Percentiles rank a stretch among this genome's conserved stretches.
Conservation (phyloP, 2,113 vertebrate genomes). For the Drymodes brunneopygia region DNA sequence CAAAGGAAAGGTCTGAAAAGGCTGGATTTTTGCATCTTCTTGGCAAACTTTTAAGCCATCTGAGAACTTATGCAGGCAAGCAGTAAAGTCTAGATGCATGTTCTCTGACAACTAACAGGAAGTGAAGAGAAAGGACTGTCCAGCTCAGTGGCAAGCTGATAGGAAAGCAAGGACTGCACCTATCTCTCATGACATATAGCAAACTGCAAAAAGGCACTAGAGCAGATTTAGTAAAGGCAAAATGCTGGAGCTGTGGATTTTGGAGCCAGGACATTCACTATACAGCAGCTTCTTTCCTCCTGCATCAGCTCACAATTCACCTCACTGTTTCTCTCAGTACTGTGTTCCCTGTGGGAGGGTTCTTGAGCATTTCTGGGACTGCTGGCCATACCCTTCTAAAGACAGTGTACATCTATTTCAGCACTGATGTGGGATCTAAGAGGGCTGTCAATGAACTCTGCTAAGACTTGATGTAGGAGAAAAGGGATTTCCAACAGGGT, state of each 20-base stretch:
- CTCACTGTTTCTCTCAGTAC: not conserved
- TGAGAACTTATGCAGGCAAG: not conserved
- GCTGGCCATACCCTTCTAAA: not conserved
- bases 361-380: not conserved
- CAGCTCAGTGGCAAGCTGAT: not conserved
- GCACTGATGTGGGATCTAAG: not conserved
- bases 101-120: not conserved
- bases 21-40: not conserved
- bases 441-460: not conserved
- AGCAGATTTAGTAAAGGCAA: not conserved
- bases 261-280: not conserved
- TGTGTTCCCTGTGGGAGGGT: not conserved
- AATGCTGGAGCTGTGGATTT: not conserved
- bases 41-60: not conserved
- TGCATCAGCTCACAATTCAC: not conserved
- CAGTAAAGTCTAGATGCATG: not conserved
- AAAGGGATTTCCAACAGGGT: not conserved
- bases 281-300: not conserved
- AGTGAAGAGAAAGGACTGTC: not conserved
- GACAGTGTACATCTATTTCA: not conserved
- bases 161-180: not conserved
- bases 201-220: not conserved
- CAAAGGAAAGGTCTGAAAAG: constrained; percentile 6
- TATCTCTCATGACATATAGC: not conserved
- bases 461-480: not conserved